These are phyloP conservation scores for Xestia rhomboidea DNA, from an alignment of 2,888 invertebrate species.

Conservation along the genomic window DNA sequence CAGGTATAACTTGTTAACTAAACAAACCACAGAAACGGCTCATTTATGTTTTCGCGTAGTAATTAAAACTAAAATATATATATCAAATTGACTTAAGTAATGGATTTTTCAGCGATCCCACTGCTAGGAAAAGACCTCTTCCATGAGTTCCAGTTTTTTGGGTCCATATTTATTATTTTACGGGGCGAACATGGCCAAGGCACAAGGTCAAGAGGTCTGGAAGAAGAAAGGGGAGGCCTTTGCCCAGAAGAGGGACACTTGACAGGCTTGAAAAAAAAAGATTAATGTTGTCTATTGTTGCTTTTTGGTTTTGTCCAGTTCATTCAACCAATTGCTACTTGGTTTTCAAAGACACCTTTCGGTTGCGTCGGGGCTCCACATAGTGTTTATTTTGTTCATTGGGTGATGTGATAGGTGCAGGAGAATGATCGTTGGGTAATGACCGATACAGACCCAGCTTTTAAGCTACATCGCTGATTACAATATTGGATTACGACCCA, in stretches of 20 bases:
- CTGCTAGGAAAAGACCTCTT: too few relatives aligned
- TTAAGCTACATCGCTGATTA: conserved; percentile 1
- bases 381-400: background rate
- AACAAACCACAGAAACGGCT: too few relatives aligned
- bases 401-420: background rate
- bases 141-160: background rate
- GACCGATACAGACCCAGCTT: background rate
- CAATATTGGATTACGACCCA: background rate
- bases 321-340: background rate
- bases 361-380: background rate
- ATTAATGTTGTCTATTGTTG: background rate
- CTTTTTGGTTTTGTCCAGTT: background rate
- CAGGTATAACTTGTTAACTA: background rate
- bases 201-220: too few relatives aligned
- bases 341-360: background rate
- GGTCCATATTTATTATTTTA: background rate
- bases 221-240: too few relatives aligned
- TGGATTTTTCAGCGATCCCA: background rate
- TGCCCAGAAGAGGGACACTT: too few relatives aligned
- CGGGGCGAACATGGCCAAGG: background rate
- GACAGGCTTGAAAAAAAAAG: too few relatives aligned
- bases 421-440: background rate
- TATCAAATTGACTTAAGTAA: background rate
- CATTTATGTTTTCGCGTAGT: too few relatives aligned
- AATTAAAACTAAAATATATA: background rate